phyloP scores from a whole-genome alignment of 1,140 invertebrate species.

The Cardiocondyla obscurior region DNA sequence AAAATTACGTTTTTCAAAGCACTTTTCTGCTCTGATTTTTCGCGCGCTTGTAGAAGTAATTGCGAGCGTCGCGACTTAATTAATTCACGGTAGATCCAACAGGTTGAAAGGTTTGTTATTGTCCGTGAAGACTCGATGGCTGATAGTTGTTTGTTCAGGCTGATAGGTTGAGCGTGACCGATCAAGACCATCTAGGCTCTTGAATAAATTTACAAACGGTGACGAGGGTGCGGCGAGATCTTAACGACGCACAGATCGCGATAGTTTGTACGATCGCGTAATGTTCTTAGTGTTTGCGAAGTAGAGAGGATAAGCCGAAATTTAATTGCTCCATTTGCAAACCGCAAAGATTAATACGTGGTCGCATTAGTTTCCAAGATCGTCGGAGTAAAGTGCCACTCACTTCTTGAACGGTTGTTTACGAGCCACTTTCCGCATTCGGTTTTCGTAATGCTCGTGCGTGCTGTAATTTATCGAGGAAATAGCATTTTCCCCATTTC shows the following conservation, averaged over 20 bases:
- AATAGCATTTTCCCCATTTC: neutral
- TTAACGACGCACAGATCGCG: neutral
- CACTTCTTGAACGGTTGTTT: neutral
- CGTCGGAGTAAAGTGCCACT: neutral
- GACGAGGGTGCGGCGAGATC: constrained; percentile 17
- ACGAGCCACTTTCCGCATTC: constrained; percentile 8
- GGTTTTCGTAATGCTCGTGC: constrained; percentile 11
- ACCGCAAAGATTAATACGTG: constrained; percentile 10
- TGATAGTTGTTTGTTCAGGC: constrained; percentile 27
- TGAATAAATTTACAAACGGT: constrained; percentile 41
- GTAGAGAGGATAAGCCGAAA: neutral
- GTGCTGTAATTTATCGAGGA: neutral
- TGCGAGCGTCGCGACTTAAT: neutral
- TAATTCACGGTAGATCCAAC: constrained; percentile 24
- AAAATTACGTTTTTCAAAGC: neutral
- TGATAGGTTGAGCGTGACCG: constrained; percentile 23
- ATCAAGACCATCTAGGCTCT: neutral
- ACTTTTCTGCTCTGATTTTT: neutral
- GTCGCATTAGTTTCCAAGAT: neutral
- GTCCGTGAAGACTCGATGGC: neutral
- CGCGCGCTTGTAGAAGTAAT: neutral
- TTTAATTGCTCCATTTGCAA: constrained; percentile 6
- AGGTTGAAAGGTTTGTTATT: constrained; percentile 40
- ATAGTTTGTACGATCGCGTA: neutral
- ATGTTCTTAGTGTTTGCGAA: neutral